Evolutionary conservation across 2,113 vertebrate species (phyloP).

Genomic region (Petrocephalus zakoni): DNA sequence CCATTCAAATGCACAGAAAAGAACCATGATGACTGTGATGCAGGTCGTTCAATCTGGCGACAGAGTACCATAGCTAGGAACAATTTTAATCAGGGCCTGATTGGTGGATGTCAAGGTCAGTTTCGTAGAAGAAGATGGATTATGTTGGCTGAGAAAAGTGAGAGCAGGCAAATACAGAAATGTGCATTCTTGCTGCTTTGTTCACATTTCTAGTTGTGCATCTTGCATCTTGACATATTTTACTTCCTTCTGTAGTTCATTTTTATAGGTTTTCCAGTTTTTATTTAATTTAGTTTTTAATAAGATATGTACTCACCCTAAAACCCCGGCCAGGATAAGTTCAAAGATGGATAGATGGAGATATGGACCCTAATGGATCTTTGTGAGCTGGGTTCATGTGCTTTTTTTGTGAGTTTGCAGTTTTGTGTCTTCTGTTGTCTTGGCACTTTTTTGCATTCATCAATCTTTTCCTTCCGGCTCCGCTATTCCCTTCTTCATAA

Average conservation of each 20-base stretch:
- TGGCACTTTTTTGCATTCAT: background rate
- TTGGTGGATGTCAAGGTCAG: background rate
- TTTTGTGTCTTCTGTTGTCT: background rate
- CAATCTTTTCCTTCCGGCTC: background rate
- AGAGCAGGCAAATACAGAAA: background rate
- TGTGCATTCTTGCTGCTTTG: background rate
- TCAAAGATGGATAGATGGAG: background rate
- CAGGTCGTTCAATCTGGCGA: background rate
- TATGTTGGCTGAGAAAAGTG: background rate
- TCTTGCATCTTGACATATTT: background rate
- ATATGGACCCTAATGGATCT: background rate
- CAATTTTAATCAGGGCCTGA: conserved; percentile 10
- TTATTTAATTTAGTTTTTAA: background rate
- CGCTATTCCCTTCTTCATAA: background rate
- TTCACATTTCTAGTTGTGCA: background rate
- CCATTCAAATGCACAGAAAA: conserved; percentile 8
- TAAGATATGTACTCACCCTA: background rate
- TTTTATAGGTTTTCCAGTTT: background rate
- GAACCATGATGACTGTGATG: background rate
- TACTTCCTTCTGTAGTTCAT: background rate
- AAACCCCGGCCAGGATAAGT: background rate
- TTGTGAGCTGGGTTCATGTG: background rate
- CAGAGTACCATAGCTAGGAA: background rate
- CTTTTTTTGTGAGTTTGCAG: background rate
- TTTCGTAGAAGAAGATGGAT: background rate